These are phyloP conservation scores for Antigone vipio DNA, from an alignment of 2,113 vertebrate species.

Conservation along the genomic window DNA sequence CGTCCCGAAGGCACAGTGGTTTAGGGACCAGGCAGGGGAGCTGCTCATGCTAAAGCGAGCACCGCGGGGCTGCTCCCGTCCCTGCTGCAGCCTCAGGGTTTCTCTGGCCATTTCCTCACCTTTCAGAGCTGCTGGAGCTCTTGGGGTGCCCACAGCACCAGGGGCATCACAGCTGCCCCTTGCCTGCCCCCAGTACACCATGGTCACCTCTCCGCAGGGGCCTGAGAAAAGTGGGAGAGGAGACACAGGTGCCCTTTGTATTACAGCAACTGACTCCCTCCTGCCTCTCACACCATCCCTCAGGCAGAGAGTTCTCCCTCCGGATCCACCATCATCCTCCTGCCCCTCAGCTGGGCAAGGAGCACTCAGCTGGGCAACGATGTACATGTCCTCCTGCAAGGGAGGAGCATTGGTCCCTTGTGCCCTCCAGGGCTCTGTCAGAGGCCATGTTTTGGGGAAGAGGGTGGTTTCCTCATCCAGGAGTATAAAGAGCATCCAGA, in stretches of 20 bases:
- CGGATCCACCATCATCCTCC: background rate
- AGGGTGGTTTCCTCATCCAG: background rate
- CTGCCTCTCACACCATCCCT: rapidly evolving
- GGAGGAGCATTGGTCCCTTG: rapidly evolving
- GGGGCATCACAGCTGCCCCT: background rate
- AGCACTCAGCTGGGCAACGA: background rate
- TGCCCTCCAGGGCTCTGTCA: background rate
- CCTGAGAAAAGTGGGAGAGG: background rate
- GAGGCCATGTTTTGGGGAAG: background rate
- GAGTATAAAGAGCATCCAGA: background rate
- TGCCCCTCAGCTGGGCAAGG: background rate
- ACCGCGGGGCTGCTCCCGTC: background rate
- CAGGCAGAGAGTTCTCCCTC: background rate
- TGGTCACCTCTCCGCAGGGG: background rate
- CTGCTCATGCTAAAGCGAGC: background rate
- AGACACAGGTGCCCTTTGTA: background rate
- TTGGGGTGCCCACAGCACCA: background rate
- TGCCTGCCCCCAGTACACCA: rapidly evolving
- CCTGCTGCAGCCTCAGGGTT: background rate
- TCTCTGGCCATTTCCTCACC: background rate
- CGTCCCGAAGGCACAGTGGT: background rate
- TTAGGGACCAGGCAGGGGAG: background rate
- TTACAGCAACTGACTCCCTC: background rate
- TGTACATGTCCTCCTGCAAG: background rate
- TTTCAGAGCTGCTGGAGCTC: background rate